phyloP scores from a whole-genome alignment of 2,888 invertebrate species.

The Eubasilissa splendida region DNA sequence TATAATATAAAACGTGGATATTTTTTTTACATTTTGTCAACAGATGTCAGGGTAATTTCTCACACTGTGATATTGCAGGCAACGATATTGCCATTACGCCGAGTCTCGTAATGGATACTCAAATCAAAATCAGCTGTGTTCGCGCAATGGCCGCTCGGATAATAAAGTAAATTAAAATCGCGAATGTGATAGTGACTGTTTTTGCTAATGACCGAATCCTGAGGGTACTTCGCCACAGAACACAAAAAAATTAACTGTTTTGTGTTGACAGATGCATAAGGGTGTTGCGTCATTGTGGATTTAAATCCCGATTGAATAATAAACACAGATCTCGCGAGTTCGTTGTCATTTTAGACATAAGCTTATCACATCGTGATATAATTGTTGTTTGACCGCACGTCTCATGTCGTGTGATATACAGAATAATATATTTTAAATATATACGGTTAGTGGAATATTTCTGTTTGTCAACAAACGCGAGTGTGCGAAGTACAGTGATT shows the following conservation, averaged over 20 bases:
- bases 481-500: constrained; percentile 47
- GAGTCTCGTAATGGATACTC: constrained; percentile 41
- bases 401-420: constrained; percentile 20
- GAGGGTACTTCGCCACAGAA: constrained; percentile 1
- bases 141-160: constrained; percentile 72
- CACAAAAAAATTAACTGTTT: background rate
- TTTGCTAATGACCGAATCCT: constrained; percentile 67
- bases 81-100: background rate
- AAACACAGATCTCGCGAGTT: constrained; percentile 61
- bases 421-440: constrained; percentile 54
- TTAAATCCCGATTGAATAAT: constrained; percentile 64
- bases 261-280: constrained; percentile 1
- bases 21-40: background rate
- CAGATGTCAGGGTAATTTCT: background rate
- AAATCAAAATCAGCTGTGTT: constrained; percentile 71
- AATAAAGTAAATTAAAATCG: constrained; percentile 69
- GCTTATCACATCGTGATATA: constrained; percentile 30
- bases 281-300: constrained; percentile 74
- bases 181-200: constrained; percentile 63
- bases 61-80: background rate
- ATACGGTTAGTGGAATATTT: constrained; percentile 59
- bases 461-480: constrained; percentile 59
- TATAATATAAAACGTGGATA: too few relatives aligned
- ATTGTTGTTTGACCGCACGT: constrained; percentile 11
- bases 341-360: constrained; percentile 29